Base-by-base conservation (phyloP, 2,888 invertebrate genomes). In the Oligia latruncula region DNA sequence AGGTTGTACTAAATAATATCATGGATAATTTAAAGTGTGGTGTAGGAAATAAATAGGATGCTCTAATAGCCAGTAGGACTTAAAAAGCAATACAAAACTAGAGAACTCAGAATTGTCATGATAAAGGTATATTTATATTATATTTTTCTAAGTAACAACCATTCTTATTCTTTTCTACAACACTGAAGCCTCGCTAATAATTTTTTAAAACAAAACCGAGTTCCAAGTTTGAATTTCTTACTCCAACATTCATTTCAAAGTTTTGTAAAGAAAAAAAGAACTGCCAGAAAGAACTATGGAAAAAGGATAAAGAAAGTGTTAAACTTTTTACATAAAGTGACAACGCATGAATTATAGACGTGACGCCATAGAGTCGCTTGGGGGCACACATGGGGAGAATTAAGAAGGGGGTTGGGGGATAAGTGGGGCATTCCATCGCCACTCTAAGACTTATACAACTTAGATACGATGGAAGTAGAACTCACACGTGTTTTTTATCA, bases 291-390 rank as follows among this genome's bases (percentile, higher is more conserved):
- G 62, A 86, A 82, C 74, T 85, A 81, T 81, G 46, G 52, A 1
- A 58, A 58, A 81, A 62, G 71, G 52, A 74, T 70, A 76, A 70
- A 58, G 35, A 70, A 72, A 85, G 77, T 87, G 67, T 70, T 71
- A 75, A 87, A 87, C 72, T 87, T 85, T 81, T 82, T 79, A 75
- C 70, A 66, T 78, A 65, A 76, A 86, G 82, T 66, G 79, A 75
- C 82, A 83, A 79, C 43, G 65, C 65, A 77, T 88, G 86, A 86
- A 88, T 88, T 84, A 84, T 86, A 80, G 52, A 86, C 58, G 23
- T 23, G 68, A 40, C 52, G 49, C 67, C 77, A 73, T 65, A 29
- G 46, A 70, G 82, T 60, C 29, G 35, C 58, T 46, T 71, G 46
- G 46, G 73, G 73, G 52, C 64, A 76, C 60, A 65, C 40, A 80